Base-by-base conservation (phyloP, 2,888 invertebrate genomes). In the Pemphredon lugubris region DNA sequence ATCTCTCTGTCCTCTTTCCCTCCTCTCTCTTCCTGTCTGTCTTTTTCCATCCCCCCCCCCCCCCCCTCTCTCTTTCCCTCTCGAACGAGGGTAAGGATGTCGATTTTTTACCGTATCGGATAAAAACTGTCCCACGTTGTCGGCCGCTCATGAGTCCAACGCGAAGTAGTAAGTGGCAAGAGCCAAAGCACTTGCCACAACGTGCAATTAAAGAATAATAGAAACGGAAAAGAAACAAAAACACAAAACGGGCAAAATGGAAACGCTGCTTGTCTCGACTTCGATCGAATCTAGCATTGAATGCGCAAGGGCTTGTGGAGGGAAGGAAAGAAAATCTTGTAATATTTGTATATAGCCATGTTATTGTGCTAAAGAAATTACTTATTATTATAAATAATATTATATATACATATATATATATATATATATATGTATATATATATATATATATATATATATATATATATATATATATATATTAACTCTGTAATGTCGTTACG, bases 401-500 rank as follows among this genome's bases (percentile, higher is more conserved):
- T 63, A 73, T 71, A 57, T 55, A 64, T 53, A 63, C 47, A 53
- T 51, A 60, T 47, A 67, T 66, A 55, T 34, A 44, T 40, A 34
- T 6, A 21, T 39, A 55, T 55, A 55, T 50, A 18, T 45, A 81
- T 82, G 73, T 80, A 72, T 48, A 72, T 50, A 37, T 68, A 68
- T 79, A 48, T 58, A 42, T 61, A 50, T 21, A 40, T 51, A 54
- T 55, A 30, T 58, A 58, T 45, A 51, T 39, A 48, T 16, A 70
- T 40, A 51, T 14, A 55, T 34, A 82, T 80, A 84, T 73, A 50
- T 61, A 68, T 66, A 72, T 44, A 69, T 63, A 67, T 66, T 66
- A 81, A 82, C 79, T 82, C 81, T 85, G 81, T 86, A 86, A 86
- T 86, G 82, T 81, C 84, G 84, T 86, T 85, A 83, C 83, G 84